These are phyloP conservation scores for Hiodon tergisus DNA, from an alignment of 2,113 vertebrate species.

Conservation along the genomic window DNA sequence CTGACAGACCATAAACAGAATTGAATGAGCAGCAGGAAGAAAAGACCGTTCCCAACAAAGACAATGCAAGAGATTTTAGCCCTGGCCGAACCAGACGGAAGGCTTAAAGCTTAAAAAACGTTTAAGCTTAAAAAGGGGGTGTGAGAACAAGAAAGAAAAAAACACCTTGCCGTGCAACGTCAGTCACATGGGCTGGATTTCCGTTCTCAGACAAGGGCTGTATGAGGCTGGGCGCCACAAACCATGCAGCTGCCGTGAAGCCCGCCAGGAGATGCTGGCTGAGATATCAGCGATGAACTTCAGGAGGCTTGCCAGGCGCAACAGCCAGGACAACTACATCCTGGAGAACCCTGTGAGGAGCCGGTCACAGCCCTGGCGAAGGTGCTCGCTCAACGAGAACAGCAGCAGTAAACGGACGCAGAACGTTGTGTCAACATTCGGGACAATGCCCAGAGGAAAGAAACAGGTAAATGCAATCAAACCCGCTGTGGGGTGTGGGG, in stretches of 20 bases:
- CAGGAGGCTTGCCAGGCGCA: slow-evolving; percentile 53
- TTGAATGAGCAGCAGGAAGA: slow-evolving; percentile 39
- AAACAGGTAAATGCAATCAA: slow-evolving; percentile 64
- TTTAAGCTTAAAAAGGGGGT: neutral
- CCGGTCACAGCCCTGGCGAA: slow-evolving; percentile 42
- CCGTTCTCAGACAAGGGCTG: slow-evolving; percentile 51
- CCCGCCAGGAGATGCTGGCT: slow-evolving; percentile 37
- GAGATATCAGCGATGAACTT: slow-evolving; percentile 66
- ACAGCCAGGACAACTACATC: slow-evolving; percentile 45
- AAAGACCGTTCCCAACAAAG: slow-evolving; percentile 34
- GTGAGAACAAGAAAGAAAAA: slow-evolving; percentile 13
- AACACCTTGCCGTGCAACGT: neutral
- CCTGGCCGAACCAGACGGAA: neutral
- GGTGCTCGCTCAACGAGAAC: slow-evolving; percentile 44
- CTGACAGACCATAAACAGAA: slow-evolving; percentile 51
- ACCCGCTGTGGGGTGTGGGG: too few species aligned
- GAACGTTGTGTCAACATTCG: slow-evolving; percentile 44
- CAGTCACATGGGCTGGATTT: slow-evolving; percentile 72
- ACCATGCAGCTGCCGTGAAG: slow-evolving; percentile 35
- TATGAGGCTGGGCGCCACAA: slow-evolving; percentile 40
- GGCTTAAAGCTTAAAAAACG: neutral
- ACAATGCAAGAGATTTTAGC: neutral
- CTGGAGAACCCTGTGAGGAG: slow-evolving; percentile 45
- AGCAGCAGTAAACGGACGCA: slow-evolving; percentile 55
- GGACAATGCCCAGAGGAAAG: slow-evolving; percentile 61